phyloP scores from a whole-genome alignment of 2,113 vertebrate species.

The Colaptes auratus region DNA sequence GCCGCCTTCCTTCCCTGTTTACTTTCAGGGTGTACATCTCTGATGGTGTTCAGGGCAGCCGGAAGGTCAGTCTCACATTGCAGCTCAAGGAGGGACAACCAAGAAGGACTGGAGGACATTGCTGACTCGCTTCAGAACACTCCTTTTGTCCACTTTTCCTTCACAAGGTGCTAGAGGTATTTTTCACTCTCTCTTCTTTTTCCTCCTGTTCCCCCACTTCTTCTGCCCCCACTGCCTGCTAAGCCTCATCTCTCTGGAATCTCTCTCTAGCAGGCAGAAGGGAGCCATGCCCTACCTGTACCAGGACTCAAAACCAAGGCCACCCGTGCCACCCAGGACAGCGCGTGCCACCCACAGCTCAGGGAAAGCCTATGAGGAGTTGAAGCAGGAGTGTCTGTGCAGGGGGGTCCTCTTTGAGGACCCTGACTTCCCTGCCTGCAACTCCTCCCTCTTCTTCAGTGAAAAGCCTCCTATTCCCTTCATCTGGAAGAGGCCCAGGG shows the following conservation, averaged over 20 bases:
- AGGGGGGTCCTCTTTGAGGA: constrained; percentile 86
- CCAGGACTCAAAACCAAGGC: constrained; percentile 32
- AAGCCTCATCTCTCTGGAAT: rapidly evolving
- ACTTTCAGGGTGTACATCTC: constrained; percentile 60
- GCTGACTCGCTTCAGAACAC: background rate
- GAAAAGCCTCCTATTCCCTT: constrained; percentile 83
- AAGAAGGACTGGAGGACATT: background rate
- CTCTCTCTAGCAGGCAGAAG: background rate
- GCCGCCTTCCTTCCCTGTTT: constrained; percentile 38
- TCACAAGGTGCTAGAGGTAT: background rate
- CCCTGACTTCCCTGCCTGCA: constrained; percentile 83
- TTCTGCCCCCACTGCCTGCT: background rate
- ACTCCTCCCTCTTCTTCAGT: constrained; percentile 87
- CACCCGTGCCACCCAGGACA: background rate
- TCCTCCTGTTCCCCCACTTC: background rate
- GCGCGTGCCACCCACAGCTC: constrained; percentile 74
- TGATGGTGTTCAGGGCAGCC: background rate
- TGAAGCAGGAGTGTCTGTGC: constrained; percentile 81
- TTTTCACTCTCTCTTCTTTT: background rate
- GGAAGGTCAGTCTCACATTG: background rate
- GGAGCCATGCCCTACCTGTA: constrained; percentile 79
- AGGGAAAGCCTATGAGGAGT: constrained; percentile 81
- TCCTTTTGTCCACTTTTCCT: background rate
- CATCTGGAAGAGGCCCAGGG: constrained; percentile 90
- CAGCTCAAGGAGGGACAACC: background rate